Base-by-base conservation (phyloP, 1,140 invertebrate genomes). In the Cyrtorhinus lividipennis region DNA sequence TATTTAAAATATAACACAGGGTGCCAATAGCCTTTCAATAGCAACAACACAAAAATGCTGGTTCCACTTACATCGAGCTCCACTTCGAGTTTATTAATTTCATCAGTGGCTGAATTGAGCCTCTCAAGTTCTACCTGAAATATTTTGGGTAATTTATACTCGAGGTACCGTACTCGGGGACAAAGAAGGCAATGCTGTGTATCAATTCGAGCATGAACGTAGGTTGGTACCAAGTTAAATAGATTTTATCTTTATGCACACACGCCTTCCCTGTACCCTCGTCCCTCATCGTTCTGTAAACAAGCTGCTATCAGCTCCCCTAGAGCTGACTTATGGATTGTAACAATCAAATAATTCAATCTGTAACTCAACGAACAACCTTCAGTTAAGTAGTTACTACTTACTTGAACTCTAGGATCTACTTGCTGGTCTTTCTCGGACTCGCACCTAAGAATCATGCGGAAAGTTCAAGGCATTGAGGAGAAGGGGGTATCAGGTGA, bases 31-130 rank as follows among this genome's bases (percentile, higher is more conserved):
- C 8, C 5, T 2, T 1, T 23, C 26, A 1, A 25, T 1, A 13
- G n/a, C 1, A 56, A 38, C 30, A 15, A 38, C 30, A 38, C 30
- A 38, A 38, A 8, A 8, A 38, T 38, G 15, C 5, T 15, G 30
- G 30, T 15, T 20, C 53, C 5, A 84, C 87, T 90, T 77, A 94
- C 91, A 79, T 95, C 92, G 63, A 97, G 78, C 74, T 95, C 92
- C 69, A 92, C 80, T 79, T 97, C 94, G 68, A 94, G 77, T 75
- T 87, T 90, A 73, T 96, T 97, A 71, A 97, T 96, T 72, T 95
- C 88, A 75, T 96, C 90, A 26, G 93, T 95, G 25, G 92, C 90
- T 69, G 85, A 89, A 74, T 97, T 97, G 64, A 97, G 75, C 71
- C 90, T 91, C 76, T 97, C 94, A 71, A 97, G 77, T 76, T 97